Base-by-base conservation (phyloP, 2,113 vertebrate genomes). In the Cygnus buccinator region DNA sequence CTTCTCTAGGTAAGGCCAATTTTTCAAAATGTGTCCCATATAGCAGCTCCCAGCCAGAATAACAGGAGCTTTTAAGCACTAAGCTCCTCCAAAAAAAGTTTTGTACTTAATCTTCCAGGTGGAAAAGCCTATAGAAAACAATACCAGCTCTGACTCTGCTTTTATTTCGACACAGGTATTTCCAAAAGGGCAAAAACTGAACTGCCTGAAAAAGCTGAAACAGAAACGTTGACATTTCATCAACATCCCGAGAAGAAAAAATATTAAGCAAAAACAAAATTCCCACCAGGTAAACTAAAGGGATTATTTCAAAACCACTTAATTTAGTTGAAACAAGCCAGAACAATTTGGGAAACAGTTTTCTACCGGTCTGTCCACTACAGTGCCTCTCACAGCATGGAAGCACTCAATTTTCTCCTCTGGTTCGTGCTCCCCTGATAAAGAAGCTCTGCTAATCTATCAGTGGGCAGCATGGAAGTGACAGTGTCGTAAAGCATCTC, bases 401-500 rank as follows among this genome's bases (percentile, higher is more conserved):
- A 61, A 84, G 62, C 17, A 12, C 11, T 72, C 23, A 3, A 6
- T 75, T 61, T 78, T 59, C 70, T 89, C 37, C 16, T 54, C 28
- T 13, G 84, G 25, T 20, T 37, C n/a, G 10, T 3, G 16, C 28
- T 81, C 3, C 12, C 43, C 41, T 31, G 37, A 41, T 46, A 73
- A n/a, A 89, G 68, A 21, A 67, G 12, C 52, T 39, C 41, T 55
- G n/a, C 44, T 61, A 12, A 80, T 22, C 46, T 54, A 33, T 37
- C 31, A 50, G 35, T 0, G 3, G 14, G 31, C 10, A 63, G 19
- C 2, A 0, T 11, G 28, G 55, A 50, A 55, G 35, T 50, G 58
- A 73, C 37, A 54, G 5, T 13, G 39, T 33, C 57, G 28, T 33
- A 54, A 54, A 58, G 50, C 55, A 66, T 5, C 39, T 16, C 0